Evolutionary conservation across 2,113 vertebrate genomes (phyloP), one percentile per base, ranked within the genome.

Genomic region (Pipa parva): DNA sequence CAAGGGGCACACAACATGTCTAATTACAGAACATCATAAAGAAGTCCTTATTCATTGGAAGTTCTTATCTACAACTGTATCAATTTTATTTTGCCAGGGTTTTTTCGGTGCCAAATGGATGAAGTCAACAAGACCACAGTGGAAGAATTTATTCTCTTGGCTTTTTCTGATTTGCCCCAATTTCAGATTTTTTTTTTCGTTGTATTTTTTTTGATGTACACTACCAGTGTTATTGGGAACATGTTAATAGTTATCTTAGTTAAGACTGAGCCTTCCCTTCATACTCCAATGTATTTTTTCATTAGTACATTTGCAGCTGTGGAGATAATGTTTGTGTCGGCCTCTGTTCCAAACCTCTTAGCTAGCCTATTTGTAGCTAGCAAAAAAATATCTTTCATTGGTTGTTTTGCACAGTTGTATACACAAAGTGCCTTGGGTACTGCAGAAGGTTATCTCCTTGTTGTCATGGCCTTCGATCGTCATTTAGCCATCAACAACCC

Each of bases 401-500:
- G 63, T 12, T 65, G 63, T 11, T 65, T 65, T 21, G 3, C n/a
- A 1, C 63, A 65, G 25, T 3, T 65, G 33, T 54, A 56, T 39
- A 13, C n/a, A 15, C 39, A 18, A 2, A 18, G 37, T 46, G 49
- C 63, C 6, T 17, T 54, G 8, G 50, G 49, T 18, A 27, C 18
- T 6, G 37, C 50, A 42, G 63, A 65, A 7, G 49, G 59, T 13
- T 62, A 49, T 21, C 45, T 62, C 1, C 59, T 62, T 12, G 15
- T 17, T n/a, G 51, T 73, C 5, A 81, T 79, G 79, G 77, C 79
- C 21, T 71, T 77, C 1, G 77, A 79, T 7, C 76, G 73, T 6
- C 79, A 76, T 0, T 13, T 82, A 3, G 78, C 77, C 20, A 79
- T 82, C 57, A 80, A 72, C 29, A 71, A 74, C 8, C 80, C 77